These are phyloP conservation scores for Morpho achilles DNA, from an alignment of 2,888 invertebrate genomes.

Conservation along the genomic window DNA sequence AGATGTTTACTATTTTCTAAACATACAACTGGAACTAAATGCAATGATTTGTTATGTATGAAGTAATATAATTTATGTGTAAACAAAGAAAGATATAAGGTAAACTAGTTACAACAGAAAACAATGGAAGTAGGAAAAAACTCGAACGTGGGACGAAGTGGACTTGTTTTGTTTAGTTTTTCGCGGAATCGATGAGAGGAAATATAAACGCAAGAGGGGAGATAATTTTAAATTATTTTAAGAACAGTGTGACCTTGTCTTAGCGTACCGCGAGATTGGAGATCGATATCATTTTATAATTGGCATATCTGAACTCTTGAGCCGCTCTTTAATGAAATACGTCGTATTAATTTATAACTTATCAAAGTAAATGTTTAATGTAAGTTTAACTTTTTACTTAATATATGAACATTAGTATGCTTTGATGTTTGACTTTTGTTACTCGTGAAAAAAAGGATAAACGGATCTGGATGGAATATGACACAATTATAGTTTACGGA, in stretches of 20 bases:
- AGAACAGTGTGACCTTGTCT: slow-evolving; percentile 40
- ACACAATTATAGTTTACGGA: too few species aligned
- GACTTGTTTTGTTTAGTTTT: slow-evolving; percentile 5
- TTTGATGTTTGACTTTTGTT: too few species aligned
- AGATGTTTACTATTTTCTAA: too few species aligned
- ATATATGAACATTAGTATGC: too few species aligned
- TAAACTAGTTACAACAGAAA: neutral
- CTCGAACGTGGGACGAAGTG: neutral
- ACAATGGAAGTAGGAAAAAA: neutral
- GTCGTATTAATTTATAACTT: neutral
- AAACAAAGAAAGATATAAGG: neutral
- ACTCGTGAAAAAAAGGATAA: too few species aligned
- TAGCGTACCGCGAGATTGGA: slow-evolving; percentile 33
- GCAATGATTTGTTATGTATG: too few species aligned
- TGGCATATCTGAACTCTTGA: slow-evolving; percentile 23
- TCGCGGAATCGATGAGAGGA: slow-evolving; percentile 31
- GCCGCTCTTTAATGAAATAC: slow-evolving; percentile 4
- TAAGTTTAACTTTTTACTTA: too few species aligned
- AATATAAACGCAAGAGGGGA: slow-evolving; percentile 32
- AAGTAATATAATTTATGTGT: neutral
- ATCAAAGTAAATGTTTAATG: too few species aligned
- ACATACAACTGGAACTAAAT: too few species aligned
- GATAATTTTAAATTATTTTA: slow-evolving; percentile 41
- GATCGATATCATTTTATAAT: slow-evolving; percentile 22
- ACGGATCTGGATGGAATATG: too few species aligned